A percentile compares a stretch with the other conserved stretches of the same genome.
These are phyloP conservation scores for Acanthochromis polyacanthus DNA, from an alignment of 2,113 vertebrate species.

Conservation along the genomic window DNA sequence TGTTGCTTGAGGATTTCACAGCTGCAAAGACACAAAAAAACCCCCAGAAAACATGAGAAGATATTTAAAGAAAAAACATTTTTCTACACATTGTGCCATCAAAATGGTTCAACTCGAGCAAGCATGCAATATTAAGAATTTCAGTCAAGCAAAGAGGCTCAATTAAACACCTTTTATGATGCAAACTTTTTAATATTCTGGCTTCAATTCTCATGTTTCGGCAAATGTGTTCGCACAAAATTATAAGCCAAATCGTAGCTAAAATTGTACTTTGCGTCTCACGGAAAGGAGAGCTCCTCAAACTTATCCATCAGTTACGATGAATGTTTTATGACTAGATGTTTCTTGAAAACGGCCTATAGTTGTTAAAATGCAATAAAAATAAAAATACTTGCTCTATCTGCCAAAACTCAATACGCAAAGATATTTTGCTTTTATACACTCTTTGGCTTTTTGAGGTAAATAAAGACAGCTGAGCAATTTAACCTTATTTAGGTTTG, in stretches of 20 bases:
- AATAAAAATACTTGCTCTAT: no score
- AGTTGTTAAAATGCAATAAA: no score
- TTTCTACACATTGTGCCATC: not conserved
- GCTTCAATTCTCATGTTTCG: not conserved
- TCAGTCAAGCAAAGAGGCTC: not conserved
- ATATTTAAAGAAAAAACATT: not conserved
- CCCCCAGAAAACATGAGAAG: not conserved
- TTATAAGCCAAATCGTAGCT: not conserved
- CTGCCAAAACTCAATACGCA: not conserved
- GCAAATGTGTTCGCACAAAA: not conserved
- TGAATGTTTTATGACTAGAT: not conserved
- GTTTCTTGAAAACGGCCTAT: not conserved
- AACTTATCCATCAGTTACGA: not conserved
- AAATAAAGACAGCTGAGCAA: not conserved
- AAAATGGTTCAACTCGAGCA: not conserved
- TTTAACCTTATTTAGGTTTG: not conserved
- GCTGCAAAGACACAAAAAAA: constrained; percentile 52
- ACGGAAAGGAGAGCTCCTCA: no score
- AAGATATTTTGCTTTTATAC: no score
- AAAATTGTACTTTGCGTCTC: no score
- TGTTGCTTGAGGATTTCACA: constrained; percentile 54
- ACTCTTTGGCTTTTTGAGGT: not conserved
- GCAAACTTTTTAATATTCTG: no score
- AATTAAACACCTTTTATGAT: not conserved
- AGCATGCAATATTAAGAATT: constrained; percentile 14